These are phyloP conservation scores for Mohoua ochrocephala DNA, from an alignment of 2,113 vertebrate species.

Conservation along the genomic window DNA sequence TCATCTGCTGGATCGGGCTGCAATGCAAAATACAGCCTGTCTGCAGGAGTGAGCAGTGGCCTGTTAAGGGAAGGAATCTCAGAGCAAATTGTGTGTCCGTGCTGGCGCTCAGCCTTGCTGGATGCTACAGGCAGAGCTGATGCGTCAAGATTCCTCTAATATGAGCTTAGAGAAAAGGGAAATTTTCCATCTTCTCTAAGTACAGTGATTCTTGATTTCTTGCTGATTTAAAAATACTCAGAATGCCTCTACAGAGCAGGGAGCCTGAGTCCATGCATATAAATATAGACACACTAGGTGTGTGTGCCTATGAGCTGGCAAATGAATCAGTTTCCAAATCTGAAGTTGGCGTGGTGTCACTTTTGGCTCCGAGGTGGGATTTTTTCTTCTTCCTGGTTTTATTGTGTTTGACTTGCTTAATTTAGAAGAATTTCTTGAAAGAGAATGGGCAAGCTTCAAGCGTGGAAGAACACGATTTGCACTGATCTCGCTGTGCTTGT, in stretches of 20 bases:
- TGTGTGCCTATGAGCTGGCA: conserved; percentile 7
- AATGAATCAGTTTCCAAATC: conserved; percentile 24
- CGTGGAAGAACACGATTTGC: neutral
- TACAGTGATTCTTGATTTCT: neutral
- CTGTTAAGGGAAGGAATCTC: neutral
- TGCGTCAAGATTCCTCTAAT: neutral
- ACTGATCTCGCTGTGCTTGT: rapidly evolving
- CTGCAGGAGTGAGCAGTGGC: neutral
- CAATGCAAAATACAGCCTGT: neutral
- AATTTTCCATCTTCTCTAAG: neutral
- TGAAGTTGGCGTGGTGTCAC: neutral
- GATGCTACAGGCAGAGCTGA: neutral
- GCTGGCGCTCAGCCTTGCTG: neutral
- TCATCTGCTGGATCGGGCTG: neutral
- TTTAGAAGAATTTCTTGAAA: neutral
- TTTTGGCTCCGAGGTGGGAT: neutral
- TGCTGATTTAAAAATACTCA: neutral
- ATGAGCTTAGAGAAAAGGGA: neutral
- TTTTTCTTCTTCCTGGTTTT: neutral
- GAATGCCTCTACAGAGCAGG: neutral
- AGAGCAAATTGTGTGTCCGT: neutral
- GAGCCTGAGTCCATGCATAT: neutral
- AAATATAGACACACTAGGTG: neutral
- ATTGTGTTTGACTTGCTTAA: neutral
- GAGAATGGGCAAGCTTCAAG: neutral